Conservation (phyloP, 2,888 invertebrate genomes). For the Aphodius granarius region DNA sequence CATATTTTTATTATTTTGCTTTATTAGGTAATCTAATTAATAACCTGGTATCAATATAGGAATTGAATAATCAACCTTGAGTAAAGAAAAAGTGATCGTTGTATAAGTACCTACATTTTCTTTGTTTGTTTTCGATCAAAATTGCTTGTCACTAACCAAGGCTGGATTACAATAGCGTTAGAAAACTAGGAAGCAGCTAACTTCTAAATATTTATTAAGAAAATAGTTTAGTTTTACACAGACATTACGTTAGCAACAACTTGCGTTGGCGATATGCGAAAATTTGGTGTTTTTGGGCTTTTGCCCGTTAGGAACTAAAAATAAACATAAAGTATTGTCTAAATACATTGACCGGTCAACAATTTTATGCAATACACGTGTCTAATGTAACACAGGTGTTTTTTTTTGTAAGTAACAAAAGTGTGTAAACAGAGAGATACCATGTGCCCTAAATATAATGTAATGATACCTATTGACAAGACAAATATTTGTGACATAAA, state of each 20-base stretch:
- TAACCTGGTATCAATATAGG: neutral
- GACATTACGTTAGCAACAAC: neutral
- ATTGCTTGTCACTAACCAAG: neutral
- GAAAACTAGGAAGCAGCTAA: neutral
- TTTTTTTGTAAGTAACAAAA: neutral
- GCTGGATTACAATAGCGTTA: neutral
- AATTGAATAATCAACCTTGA: neutral
- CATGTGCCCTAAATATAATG: too few relatives aligned
- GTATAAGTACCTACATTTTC: neutral
- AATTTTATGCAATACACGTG: neutral
- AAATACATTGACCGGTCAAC: neutral
- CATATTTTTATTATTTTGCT: neutral
- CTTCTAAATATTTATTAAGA: too few relatives aligned
- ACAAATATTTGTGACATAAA: too few relatives aligned
- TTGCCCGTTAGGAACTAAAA: neutral
- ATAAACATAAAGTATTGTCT: neutral
- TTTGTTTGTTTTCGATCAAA: too few relatives aligned
- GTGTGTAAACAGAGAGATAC: too few relatives aligned
- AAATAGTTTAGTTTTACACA: neutral
- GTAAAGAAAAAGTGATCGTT: neutral
- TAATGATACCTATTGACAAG: too few relatives aligned
- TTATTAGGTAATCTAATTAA: too few relatives aligned
- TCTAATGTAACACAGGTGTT: neutral
- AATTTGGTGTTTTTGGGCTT: neutral
- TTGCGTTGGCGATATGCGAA: neutral